Percentiles rank a stretch among this genome's conserved stretches.
Evolutionary conservation across 2,888 invertebrate species (phyloP).

Genomic region (Nomada lathburiana): DNA sequence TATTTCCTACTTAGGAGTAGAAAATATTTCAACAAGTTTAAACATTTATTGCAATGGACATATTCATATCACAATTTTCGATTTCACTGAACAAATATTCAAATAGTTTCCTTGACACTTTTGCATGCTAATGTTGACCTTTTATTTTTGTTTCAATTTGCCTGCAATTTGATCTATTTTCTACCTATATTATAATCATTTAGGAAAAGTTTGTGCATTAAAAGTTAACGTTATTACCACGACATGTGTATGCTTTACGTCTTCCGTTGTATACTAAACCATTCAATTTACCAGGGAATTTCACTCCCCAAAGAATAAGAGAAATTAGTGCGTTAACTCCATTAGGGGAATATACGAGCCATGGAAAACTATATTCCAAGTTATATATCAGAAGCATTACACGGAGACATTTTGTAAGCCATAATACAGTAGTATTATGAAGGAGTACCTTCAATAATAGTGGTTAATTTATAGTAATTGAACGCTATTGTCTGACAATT

Average conservation of each 20-base stretch:
- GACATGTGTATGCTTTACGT: background rate
- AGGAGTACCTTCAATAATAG: background rate
- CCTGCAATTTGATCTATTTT: too few species aligned
- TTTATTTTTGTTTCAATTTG: too few species aligned
- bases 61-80: too few species aligned
- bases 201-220: too few species aligned
- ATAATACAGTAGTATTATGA: background rate
- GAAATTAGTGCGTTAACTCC: constrained; percentile 31
- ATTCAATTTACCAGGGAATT: constrained; percentile 21
- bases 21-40: too few species aligned
- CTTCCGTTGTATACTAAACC: constrained; percentile 23
- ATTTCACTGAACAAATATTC: too few species aligned
- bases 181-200: too few species aligned
- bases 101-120: too few species aligned
- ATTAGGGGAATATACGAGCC: constrained; percentile 27
- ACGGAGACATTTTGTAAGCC: background rate
- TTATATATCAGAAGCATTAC: constrained; percentile 14
- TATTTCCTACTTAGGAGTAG: too few species aligned
- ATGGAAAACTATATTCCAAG: constrained; percentile 25
- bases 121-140: too few species aligned
- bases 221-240: background rate
- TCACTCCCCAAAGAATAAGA: constrained; percentile 23
- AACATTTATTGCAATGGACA: too few species aligned
- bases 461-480: constrained; percentile 4
- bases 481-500: background rate